phyloP scores from a whole-genome alignment of 64 coral and sea anemone species.

The Actinia tenebrosa region DNA sequence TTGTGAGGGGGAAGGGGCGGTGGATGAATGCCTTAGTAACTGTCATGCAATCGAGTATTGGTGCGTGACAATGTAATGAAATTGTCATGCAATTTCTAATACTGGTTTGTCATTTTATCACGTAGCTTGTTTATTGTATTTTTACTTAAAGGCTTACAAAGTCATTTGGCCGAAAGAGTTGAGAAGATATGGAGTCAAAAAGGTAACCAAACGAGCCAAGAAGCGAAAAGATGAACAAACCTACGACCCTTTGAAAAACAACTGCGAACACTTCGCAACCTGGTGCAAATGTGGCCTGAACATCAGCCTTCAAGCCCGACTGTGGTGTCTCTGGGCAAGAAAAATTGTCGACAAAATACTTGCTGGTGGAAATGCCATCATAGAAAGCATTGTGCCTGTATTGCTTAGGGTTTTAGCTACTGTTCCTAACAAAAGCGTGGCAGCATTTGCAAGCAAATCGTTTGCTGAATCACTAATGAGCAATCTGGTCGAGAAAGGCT shows the following conservation, averaged over 20 bases:
- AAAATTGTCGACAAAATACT: background rate
- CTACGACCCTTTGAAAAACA: conserved; percentile 6
- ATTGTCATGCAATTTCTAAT: no score
- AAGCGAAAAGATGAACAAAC: background rate
- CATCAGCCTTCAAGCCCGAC: conserved; percentile 1
- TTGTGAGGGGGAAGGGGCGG: no score
- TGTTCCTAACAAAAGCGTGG: background rate
- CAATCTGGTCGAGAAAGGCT: background rate
- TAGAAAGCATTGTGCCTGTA: background rate
- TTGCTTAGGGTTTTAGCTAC: background rate
- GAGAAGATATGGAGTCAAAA: background rate
- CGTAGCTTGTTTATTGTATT: no score
- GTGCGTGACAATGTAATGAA: no score
- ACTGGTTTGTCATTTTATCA: background rate
- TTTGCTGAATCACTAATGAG: background rate
- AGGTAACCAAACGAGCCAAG: conserved; percentile 17
- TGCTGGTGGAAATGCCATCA: background rate
- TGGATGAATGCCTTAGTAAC: no score
- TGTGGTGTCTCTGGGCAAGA: background rate
- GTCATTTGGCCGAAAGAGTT: conserved; percentile 35
- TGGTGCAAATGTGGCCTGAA: conserved; percentile 17
- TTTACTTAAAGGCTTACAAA: conserved; percentile 15
- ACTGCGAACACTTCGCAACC: conserved; percentile 4
- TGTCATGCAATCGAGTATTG: no score
- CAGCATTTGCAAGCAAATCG: background rate